A percentile compares a stretch with the other conserved stretches of the same genome.
phyloP scores from a whole-genome alignment of 2,113 vertebrate genomes.

The Euleptes europaea region DNA sequence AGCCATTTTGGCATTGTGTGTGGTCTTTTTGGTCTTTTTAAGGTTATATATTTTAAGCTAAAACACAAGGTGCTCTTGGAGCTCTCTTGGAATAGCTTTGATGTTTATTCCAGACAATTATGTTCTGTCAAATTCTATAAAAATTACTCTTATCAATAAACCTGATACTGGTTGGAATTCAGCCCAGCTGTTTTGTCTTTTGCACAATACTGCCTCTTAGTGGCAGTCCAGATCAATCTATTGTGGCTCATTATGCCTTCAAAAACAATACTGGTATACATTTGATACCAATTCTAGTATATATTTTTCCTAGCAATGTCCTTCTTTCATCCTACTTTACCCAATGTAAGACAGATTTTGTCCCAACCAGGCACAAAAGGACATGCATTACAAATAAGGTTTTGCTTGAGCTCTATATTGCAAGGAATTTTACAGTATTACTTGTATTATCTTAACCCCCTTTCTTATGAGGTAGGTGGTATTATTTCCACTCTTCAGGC shows the following conservation, averaged over 20 bases:
- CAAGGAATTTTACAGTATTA: slow-evolving; percentile 9
- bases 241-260: neutral
- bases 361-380: neutral
- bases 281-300: neutral
- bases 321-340: neutral
- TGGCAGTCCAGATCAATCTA: slow-evolving; percentile 17
- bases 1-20: fast-evolving
- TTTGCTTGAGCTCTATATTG: slow-evolving; percentile 10
- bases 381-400: neutral
- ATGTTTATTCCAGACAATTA: neutral
- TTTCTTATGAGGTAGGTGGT: slow-evolving; percentile 26
- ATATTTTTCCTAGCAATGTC: neutral
- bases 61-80: slow-evolving; percentile 2
- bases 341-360: neutral
- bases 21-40: neutral
- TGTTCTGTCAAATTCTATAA: neutral
- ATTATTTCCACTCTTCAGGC: neutral
- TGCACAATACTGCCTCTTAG: slow-evolving; percentile 29
- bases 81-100: neutral
- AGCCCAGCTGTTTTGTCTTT: neutral
- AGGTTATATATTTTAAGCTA: slow-evolving; percentile 5
- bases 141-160: neutral
- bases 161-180: neutral
- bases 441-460: slow-evolving; percentile 1
- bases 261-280: neutral